Evolutionary conservation across 2,888 invertebrate genomes (phyloP).

Genomic region (Halictus ligatus): DNA sequence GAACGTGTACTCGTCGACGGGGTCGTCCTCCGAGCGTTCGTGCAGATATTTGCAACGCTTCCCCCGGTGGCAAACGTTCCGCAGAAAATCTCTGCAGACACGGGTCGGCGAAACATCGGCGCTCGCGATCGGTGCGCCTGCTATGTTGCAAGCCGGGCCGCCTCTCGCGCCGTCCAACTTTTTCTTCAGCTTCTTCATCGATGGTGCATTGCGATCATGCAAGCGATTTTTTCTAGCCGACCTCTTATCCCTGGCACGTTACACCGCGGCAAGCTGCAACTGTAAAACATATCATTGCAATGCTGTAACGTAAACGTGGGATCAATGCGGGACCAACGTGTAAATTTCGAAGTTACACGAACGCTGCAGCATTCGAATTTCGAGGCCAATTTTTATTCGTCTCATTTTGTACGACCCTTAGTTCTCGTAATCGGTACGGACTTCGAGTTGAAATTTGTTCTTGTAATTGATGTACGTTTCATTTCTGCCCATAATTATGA

Average conservation of each 20-base stretch:
- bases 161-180: slow-evolving; percentile 57
- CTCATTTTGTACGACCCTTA: no score
- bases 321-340: not conserved
- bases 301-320: not conserved
- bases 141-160: slow-evolving; percentile 34
- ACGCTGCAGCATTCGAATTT: no score
- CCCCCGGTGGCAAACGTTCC: slow-evolving; percentile 87
- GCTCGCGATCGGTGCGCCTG: slow-evolving; percentile 72
- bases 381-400: no score
- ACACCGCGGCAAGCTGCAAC: slow-evolving; percentile 43
- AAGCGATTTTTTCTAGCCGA: slow-evolving; percentile 42
- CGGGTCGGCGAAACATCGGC: slow-evolving; percentile 76
- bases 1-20: slow-evolving; percentile 84
- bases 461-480: no score
- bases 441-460: no score
- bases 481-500: no score
- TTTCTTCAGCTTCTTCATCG: slow-evolving; percentile 75
- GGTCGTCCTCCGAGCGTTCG: slow-evolving; percentile 83
- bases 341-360: no score
- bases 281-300: slow-evolving; percentile 27
- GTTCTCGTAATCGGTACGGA: no score
- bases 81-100: slow-evolving; percentile 86
- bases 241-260: slow-evolving; percentile 28
- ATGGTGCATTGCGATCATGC: slow-evolving; percentile 59
- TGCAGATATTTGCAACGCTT: slow-evolving; percentile 86